Evolutionary conservation across 2,113 vertebrate genomes (phyloP), one percentile per base, ranked within the genome.

Genomic region (Xenotilapia caudafasciata): DNA sequence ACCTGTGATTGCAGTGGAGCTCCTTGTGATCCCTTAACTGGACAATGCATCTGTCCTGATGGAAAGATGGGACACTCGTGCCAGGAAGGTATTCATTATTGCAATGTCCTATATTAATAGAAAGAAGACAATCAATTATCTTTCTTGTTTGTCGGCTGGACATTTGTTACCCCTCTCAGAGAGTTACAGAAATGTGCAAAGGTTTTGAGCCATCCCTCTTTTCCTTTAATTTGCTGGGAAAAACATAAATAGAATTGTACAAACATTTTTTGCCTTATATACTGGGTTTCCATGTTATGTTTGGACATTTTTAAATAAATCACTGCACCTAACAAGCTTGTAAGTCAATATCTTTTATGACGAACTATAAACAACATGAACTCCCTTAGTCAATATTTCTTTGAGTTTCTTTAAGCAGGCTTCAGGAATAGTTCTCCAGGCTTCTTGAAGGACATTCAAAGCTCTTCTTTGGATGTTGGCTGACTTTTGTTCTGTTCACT

Each of bases 11-110:
- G 90, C 38, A 80, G 89, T 73, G 92, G 83, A 88, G 93, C 86
- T 5, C 77, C 88, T 0, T 97, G 97, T 31, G 81, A 97, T 38
- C 68, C 91, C 0, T 21, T 89, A 84, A 96, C 92, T 0, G 96
- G 96, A 42, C 92, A 55, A 31, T 97, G 96, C 35, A 14, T 94
- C 56, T 97, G 96, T 85, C 94, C 96, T 60, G 89, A 92, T 87
- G 96, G 96, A 54, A 97, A 93, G 85, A 96, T 87, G 10, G 96
- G 96, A 9, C 19, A 38, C 26, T 47, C 47, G 0, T 97, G 96
- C 90, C 93, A 95, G 12, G 75, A 94, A 88, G 93, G 94, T 95
- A 87, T 75, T 80, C 31, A 9, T 54, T 55, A 15, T 79, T 62
- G 9, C 13, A 51, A 3, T 17, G 7, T 35, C 1, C 42, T 83